These are phyloP conservation scores for Phrynosoma blainvillii DNA, from an alignment of 2,113 vertebrate genomes.

Conservation along the genomic window DNA sequence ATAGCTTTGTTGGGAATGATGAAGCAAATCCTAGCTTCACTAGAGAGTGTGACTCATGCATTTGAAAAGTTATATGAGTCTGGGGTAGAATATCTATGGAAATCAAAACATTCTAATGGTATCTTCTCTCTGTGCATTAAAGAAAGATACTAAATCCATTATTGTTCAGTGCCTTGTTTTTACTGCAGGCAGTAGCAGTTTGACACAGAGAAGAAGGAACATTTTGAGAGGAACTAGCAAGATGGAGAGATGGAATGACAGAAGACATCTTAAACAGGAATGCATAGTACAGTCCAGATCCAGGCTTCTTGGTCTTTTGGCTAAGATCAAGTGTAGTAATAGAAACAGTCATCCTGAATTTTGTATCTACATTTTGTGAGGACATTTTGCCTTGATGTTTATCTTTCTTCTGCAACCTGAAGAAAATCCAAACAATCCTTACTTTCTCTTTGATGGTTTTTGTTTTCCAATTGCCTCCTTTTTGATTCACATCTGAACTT, in stretches of 20 bases:
- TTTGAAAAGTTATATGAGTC: not conserved
- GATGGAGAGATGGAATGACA: no score
- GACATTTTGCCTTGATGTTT: not conserved
- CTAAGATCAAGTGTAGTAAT: not conserved
- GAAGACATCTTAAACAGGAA: no score
- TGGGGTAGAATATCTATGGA: not conserved
- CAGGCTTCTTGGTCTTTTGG: not conserved
- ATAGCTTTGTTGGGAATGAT: slow-evolving; percentile 10
- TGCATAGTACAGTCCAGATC: not conserved
- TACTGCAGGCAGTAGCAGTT: no score
- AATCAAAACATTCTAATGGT: not conserved
- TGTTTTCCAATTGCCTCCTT: slow-evolving; percentile 9
- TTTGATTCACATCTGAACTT: slow-evolving; percentile 24
- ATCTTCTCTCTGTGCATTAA: not conserved
- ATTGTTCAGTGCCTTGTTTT: not conserved
- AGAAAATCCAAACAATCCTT: not conserved
- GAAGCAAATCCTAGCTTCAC: not conserved
- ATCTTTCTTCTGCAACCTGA: not conserved
- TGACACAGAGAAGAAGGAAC: not conserved
- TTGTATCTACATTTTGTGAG: not conserved
- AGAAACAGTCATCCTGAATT: slow-evolving; percentile 19
- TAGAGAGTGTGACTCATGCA: slow-evolving; percentile 1
- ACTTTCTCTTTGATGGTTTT: not conserved
- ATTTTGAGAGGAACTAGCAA: no score
- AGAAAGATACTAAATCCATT: not conserved